A percentile compares a stretch with the other conserved stretches of the same genome.
phyloP scores from a whole-genome alignment of 1,140 invertebrate species.

The Zaprionus gabonicus region DNA sequence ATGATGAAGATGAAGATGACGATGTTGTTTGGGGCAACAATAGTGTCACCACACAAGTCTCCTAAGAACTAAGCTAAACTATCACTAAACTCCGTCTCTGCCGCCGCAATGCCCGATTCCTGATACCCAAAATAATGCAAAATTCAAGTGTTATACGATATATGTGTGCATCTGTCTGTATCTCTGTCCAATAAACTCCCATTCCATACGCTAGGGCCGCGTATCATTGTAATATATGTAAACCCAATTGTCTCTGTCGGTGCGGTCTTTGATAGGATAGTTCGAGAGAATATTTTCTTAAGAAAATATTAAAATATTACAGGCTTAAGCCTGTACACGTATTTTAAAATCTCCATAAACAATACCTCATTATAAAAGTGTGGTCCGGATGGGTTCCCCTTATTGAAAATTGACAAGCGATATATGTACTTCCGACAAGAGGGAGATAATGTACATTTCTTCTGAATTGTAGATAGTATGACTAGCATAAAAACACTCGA shows the following conservation, averaged over 20 bases:
- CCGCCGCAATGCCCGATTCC: constrained; percentile 3
- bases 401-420: too few relatives aligned
- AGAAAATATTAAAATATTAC: too few relatives aligned
- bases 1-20: constrained; percentile 65
- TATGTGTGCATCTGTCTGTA: constrained; percentile 6
- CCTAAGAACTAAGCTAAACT: not conserved
- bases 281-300: too few relatives aligned
- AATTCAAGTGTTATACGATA: not conserved
- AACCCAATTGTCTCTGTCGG: not conserved
- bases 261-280: too few relatives aligned
- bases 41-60: not conserved
- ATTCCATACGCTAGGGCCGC: constrained; percentile 13
- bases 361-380: too few relatives aligned
- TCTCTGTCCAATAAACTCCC: constrained; percentile 28
- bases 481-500: too few relatives aligned
- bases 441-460: too few relatives aligned
- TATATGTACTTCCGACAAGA: too few relatives aligned
- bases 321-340: too few relatives aligned
- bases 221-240: constrained; percentile 26
- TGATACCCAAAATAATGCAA: not conserved
- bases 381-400: too few relatives aligned
- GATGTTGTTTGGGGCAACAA: constrained; percentile 55
- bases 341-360: too few relatives aligned
- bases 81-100: not conserved
- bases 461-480: too few relatives aligned